Base-by-base conservation (phyloP, 2,797 vertebrate genomes). In the Manis crassicaudata region DNA sequence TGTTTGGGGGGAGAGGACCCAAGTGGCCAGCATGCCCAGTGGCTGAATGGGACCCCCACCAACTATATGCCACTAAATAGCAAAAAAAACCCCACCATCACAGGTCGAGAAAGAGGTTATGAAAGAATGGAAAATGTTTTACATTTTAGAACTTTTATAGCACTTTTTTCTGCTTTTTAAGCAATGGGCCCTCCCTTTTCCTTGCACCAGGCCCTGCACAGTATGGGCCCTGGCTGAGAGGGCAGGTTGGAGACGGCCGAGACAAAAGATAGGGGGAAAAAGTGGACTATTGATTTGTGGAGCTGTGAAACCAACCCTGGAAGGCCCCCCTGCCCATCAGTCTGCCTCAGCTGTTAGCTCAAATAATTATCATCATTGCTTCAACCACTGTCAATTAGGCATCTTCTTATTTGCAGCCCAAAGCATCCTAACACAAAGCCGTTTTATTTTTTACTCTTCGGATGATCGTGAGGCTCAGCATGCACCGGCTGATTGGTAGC, bases 21-120 rank as follows among this genome's bases (percentile, higher is more conserved):
- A n/a, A 20, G 79, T 4, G 0, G 40, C 52, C 29, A 70, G 23
- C 6, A 1, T 1, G 5, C 10, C 23, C 10, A 25, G 50, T 11
- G 2, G 12, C 29, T 10, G 23, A 27, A 43, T 2, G 14, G 35
- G 56, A 73, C 6, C 21, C 14, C 83, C 2, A 18, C 16, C 25
- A 27, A 13, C 23, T 63, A 1, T 2, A 4, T 7, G 17, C 37
- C 60, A 35, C 54, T 25, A 29, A 27, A 21, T 1, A 37, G 21
- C 52, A 37, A 37, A 35, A 3, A 37, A 80, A 16, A 46, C 2
- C 10, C n/a, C 43, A 9, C n/a, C 2, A 0, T 9, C 50, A 77
- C 14, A 32, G 46, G n/a, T 40, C 0, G 0, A 35, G 32, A 92
- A 88, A 75, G 20, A 76, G 11, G 10, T 40, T 52, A 23, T 1